phyloP scores from a whole-genome alignment of 2,888 invertebrate species.

The Orthosia incerta region DNA sequence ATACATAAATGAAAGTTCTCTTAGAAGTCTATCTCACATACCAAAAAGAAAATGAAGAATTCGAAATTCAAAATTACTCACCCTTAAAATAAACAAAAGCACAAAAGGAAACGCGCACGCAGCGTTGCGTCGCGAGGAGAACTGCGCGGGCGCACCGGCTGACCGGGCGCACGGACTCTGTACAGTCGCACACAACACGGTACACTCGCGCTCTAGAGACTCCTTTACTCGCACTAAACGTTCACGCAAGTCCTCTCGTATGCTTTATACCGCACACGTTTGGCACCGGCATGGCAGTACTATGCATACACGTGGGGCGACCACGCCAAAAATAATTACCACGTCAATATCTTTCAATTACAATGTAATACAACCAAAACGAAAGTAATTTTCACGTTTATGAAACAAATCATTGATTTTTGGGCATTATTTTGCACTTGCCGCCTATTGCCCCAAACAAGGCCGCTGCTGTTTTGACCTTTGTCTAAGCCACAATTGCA shows the following conservation, averaged over 20 bases:
- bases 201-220: conserved; percentile 41
- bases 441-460: conserved; percentile 8
- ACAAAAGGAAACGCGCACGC: conserved; percentile 62
- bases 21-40: not conserved
- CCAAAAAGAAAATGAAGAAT: not conserved
- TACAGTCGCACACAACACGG: conserved; percentile 27
- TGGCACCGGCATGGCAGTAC: conserved; percentile 43
- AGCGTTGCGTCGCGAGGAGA: conserved; percentile 47
- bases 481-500: conserved; percentile 38
- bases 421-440: not conserved
- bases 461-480: conserved; percentile 33
- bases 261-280: conserved; percentile 51
- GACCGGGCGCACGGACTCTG: conserved; percentile 32
- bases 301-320: conserved; percentile 56
- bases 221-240: conserved; percentile 58
- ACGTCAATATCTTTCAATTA: conserved; percentile 59
- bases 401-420: conserved; percentile 22
- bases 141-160: conserved; percentile 55
- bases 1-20: conserved; percentile 19
- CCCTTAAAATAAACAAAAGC: conserved; percentile 50
- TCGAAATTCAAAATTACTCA: conserved; percentile 49
- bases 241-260: conserved; percentile 45
- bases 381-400: conserved; percentile 46
- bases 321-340: conserved; percentile 55
- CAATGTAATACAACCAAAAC: conserved; percentile 48